Base-by-base conservation (phyloP, 2,797 vertebrate species). In the Emydoidea blandingii region DNA sequence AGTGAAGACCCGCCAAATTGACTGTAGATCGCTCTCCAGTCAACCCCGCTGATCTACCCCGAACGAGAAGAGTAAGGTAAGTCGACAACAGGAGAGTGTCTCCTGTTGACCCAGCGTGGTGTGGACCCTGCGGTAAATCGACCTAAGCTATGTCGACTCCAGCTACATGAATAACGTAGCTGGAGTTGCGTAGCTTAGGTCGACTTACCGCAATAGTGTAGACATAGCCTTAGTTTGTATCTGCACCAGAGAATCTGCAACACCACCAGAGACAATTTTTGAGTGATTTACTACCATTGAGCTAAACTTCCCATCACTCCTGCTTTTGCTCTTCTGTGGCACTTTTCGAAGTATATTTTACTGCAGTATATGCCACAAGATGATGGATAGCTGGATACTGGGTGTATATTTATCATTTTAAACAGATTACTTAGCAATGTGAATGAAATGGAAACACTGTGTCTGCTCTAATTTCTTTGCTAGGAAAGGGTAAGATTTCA, bases 281-380 rank as follows among this genome's bases (percentile, higher is more conserved):
- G 62, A 81, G 49, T 97, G 90, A 97, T 96, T 97, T 95, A 95
- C 82, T 94, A 83, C 80, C 68, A 62, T 27, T 81, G 86, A 92
- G 89, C 11, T 93, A 83, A 93, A 11, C 34, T 1, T 95, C 27
- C 76, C 23, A 79, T 79, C 79, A 76, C 34, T 96, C 59, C 41
- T 89, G 49, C 14, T 95, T 95, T 92, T 93, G 50, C 87, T 92
- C 80, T 91, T 91, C 91, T 81, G 12, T 56, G 57, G 90, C 74
- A 88, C 88, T 94, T 81, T 87, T 74, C 80, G 68, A 95, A 93
- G 86, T 65, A 83, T 47, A 81, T 96, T 94, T 96, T 92, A 80
- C 83, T 83, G 86, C 68, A 76, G 34, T 81, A 81, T 59, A 68
- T 92, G 84, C 37, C 85, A 78, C 76, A 34, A 85, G 27, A 86